These are phyloP conservation scores for Pampusana beccarii DNA, from an alignment of 2,113 vertebrate genomes.

Conservation along the genomic window DNA sequence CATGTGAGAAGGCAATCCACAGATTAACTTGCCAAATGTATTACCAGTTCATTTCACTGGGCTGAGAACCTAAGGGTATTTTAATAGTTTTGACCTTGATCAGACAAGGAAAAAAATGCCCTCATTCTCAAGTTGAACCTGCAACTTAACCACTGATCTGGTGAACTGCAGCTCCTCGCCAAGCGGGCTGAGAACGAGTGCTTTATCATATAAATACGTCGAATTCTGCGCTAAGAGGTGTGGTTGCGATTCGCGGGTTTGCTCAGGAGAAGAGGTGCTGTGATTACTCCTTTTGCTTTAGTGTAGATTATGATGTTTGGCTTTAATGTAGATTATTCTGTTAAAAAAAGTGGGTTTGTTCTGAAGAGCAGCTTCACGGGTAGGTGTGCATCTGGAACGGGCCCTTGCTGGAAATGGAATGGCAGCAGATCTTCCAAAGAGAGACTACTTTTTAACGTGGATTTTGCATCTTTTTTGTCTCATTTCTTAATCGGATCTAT, in stretches of 20 bases:
- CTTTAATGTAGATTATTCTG: not conserved
- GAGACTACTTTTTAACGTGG: not conserved
- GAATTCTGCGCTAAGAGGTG: accelerated
- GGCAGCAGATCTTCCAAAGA: not conserved
- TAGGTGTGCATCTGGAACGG: not conserved
- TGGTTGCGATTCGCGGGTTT: not conserved
- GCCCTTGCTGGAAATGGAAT: not conserved
- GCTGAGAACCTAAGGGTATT: slow-evolving; percentile 66
- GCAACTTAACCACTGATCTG: slow-evolving; percentile 3
- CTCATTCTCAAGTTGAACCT: slow-evolving; percentile 47
- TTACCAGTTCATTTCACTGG: slow-evolving; percentile 71
- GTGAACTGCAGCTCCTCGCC: not conserved
- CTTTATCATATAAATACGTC: accelerated
- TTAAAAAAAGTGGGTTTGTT: not conserved
- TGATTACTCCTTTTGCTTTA: not conserved
- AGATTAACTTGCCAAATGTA: slow-evolving; percentile 72
- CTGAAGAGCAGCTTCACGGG: not conserved
- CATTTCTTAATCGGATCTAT: not conserved
- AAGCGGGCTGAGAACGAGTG: not conserved
- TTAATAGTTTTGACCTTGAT: slow-evolving; percentile 73
- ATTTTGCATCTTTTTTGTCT: not conserved
- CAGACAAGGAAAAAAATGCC: slow-evolving; percentile 43
- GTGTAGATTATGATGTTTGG: not conserved
- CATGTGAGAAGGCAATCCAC: slow-evolving; percentile 74
- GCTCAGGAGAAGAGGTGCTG: not conserved